Conservation (phyloP, 2,113 vertebrate genomes). For the Cyanoderma ruficeps region DNA sequence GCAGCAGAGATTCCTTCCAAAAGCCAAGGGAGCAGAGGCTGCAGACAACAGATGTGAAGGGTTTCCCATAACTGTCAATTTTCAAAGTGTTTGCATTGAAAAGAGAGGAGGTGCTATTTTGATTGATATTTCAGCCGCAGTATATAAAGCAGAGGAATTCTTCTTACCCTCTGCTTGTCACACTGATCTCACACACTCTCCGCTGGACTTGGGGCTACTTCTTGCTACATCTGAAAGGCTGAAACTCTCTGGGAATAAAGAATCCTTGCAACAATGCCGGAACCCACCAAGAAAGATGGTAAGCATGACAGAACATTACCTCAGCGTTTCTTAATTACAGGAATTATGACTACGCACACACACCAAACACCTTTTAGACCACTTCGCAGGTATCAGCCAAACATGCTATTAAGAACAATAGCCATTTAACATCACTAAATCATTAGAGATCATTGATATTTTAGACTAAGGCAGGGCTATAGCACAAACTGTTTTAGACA, state of each 20-base stretch:
- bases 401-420: neutral
- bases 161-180: slow-evolving; percentile 73
- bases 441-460: neutral
- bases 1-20: slow-evolving; percentile 81
- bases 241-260: slow-evolving; percentile 71
- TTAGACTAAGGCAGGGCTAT: neutral
- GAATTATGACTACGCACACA: neutral
- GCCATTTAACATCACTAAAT: neutral
- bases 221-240: slow-evolving; percentile 49
- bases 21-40: slow-evolving; percentile 74
- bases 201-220: slow-evolving; percentile 65
- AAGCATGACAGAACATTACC: slow-evolving; percentile 44
- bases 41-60: slow-evolving; percentile 80
- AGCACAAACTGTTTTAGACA: neutral
- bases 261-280: slow-evolving; percentile 75
- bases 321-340: neutral
- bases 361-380: neutral
- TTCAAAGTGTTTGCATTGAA: slow-evolving; percentile 72
- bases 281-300: slow-evolving; percentile 82
- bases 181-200: slow-evolving; percentile 67
- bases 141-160: slow-evolving; percentile 77
- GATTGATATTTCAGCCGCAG: slow-evolving; percentile 66
- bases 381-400: neutral
- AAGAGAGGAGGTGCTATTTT: slow-evolving; percentile 76
- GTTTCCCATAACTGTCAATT: slow-evolving; percentile 77